phyloP scores from a whole-genome alignment of 2,888 invertebrate genomes.

The Zeuzera pyrina region DNA sequence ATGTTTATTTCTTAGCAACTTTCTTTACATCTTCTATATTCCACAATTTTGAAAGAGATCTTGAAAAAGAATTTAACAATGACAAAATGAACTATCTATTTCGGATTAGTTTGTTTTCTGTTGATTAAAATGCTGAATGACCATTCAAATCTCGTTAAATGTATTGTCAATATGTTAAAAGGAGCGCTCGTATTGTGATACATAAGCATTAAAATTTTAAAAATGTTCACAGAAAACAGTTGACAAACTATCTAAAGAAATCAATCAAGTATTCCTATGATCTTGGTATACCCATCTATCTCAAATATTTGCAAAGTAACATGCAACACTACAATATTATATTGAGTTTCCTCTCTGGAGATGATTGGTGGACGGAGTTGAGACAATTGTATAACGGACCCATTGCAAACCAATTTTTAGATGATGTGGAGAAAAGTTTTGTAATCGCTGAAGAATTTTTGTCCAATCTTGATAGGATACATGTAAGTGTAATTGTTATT shows the following conservation, averaged over 20 bases:
- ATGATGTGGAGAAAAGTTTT: conserved; percentile 41
- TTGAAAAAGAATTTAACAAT: too few relatives aligned
- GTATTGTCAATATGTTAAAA: too few relatives aligned
- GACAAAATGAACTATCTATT: too few relatives aligned
- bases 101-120: too few relatives aligned
- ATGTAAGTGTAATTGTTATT: conserved; percentile 36
- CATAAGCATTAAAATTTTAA: background rate
- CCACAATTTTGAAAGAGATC: too few relatives aligned
- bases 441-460: conserved; percentile 46
- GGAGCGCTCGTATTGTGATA: too few relatives aligned
- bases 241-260: conserved; percentile 29
- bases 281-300: conserved; percentile 42
- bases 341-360: conserved; percentile 44
- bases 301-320: conserved; percentile 52
- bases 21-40: too few relatives aligned
- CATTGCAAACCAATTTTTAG: conserved; percentile 36
- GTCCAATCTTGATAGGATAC: conserved; percentile 50
- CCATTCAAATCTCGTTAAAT: too few relatives aligned
- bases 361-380: conserved; percentile 53
- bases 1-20: conserved; percentile 13
- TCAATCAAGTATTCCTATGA: conserved; percentile 50
- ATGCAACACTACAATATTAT: conserved; percentile 44
- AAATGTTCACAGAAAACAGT: conserved; percentile 33
- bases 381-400: conserved; percentile 40
- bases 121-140: too few relatives aligned